These are phyloP conservation scores for Edolisoma coerulescens DNA, from an alignment of 2,113 vertebrate genomes.

Conservation along the genomic window DNA sequence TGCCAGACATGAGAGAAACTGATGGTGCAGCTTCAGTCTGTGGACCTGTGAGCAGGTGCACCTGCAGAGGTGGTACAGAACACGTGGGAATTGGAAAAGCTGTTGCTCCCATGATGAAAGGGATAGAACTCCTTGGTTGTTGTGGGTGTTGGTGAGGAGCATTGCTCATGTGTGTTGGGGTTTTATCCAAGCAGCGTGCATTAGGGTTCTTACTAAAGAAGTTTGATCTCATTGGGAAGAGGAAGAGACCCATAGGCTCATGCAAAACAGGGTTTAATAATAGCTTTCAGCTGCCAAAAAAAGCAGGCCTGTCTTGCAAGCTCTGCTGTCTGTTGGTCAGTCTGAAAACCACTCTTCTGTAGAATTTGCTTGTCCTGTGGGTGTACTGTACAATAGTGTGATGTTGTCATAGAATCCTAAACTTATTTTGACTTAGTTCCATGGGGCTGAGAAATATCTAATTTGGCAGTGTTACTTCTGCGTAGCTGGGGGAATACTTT, in stretches of 20 bases:
- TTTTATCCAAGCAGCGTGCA: background rate
- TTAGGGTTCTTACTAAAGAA: background rate
- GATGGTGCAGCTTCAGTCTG: background rate
- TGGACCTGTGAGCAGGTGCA: background rate
- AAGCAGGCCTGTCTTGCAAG: background rate
- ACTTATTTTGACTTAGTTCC: background rate
- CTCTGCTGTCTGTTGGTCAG: background rate
- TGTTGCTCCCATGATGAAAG: background rate
- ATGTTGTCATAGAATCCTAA: background rate
- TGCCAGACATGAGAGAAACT: background rate
- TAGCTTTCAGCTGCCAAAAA: background rate
- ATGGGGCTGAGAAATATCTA: background rate
- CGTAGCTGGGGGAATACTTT: fast-evolving
- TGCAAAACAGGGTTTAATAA: background rate
- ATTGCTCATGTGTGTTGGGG: background rate
- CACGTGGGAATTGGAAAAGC: background rate
- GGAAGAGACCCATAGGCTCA: background rate
- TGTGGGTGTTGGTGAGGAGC: background rate
- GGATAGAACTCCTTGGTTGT: background rate
- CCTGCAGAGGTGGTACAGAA: background rate
- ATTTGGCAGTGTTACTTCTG: background rate
- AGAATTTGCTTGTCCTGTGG: background rate
- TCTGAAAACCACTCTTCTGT: background rate
- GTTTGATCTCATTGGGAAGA: background rate
- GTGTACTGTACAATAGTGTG: fast-evolving